Evolutionary conservation across 2,797 vertebrate genomes (phyloP).

Genomic region (Kryptopterus vitreolus): DNA sequence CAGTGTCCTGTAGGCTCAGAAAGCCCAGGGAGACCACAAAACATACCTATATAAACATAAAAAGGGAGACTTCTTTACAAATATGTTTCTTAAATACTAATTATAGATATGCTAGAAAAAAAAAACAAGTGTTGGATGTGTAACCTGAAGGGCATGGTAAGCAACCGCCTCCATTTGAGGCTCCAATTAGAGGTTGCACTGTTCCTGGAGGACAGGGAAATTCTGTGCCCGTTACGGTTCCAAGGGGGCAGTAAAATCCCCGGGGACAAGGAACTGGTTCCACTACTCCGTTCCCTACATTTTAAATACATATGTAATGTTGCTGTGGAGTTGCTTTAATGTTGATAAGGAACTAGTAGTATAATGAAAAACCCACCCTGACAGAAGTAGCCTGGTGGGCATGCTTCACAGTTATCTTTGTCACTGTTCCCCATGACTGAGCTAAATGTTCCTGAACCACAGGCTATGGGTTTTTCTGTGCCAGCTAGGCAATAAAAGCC

Average conservation of each 20-base stretch:
- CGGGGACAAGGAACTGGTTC: slow-evolving; percentile 65
- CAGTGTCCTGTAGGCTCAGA: slow-evolving; percentile 81
- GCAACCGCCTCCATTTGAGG: slow-evolving; percentile 63
- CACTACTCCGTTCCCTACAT: slow-evolving; percentile 68
- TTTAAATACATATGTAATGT: slow-evolving; percentile 1
- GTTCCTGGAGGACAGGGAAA: slow-evolving; percentile 74
- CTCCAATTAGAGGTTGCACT: slow-evolving; percentile 67
- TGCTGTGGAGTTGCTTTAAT: not conserved
- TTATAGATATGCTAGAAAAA: not conserved
- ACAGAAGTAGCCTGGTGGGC: slow-evolving; percentile 82
- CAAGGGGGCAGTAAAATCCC: slow-evolving; percentile 71
- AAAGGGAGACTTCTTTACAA: slow-evolving; percentile 9
- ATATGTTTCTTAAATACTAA: not conserved
- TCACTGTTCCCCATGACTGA: slow-evolving; percentile 68
- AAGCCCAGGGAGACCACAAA: slow-evolving; percentile 80
- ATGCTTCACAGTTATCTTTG: slow-evolving; percentile 77
- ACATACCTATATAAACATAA: slow-evolving; percentile 76
- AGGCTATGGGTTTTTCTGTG: slow-evolving; percentile 70
- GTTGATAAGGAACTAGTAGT: not conserved
- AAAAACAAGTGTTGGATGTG: slow-evolving; percentile 7
- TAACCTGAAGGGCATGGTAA: slow-evolving; percentile 74
- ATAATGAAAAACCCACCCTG: slow-evolving; percentile 59
- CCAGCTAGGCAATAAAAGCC: slow-evolving; percentile 82
- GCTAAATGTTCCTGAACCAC: slow-evolving; percentile 79
- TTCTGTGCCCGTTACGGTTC: slow-evolving; percentile 63